Evolutionary conservation across 2,888 invertebrate genomes (phyloP).

Genomic region (Monoplex corrugatus): DNA sequence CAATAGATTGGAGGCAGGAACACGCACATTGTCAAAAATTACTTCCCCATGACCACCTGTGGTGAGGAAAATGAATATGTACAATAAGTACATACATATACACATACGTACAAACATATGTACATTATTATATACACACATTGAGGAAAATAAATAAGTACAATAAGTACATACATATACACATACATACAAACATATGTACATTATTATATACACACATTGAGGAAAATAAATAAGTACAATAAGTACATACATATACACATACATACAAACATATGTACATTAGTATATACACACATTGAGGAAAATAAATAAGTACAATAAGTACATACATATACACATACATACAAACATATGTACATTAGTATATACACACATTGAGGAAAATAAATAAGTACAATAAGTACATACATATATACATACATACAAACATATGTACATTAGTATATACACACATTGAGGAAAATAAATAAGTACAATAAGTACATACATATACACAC

Average conservation of each 20-base stretch:
- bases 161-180: background rate
- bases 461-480: too few relatives aligned
- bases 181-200: background rate
- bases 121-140: too few relatives aligned
- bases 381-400: too few relatives aligned
- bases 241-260: background rate
- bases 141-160: too few relatives aligned
- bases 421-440: too few relatives aligned
- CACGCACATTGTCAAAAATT: constrained; percentile 82
- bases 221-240: background rate
- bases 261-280: background rate
- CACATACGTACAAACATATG: background rate
- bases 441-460: too few relatives aligned
- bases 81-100: background rate
- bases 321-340: background rate
- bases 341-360: background rate
- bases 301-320: too few relatives aligned
- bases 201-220: background rate
- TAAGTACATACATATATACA: too few relatives aligned
- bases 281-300: background rate
- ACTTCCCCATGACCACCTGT: constrained; percentile 83
- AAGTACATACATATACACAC: too few relatives aligned
- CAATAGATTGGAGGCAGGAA: constrained; percentile 81
- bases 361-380: too few relatives aligned
- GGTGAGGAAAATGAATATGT: background rate